These are phyloP conservation scores for Paguma larvata DNA, from an alignment of 2,797 vertebrate species.

Conservation along the genomic window DNA sequence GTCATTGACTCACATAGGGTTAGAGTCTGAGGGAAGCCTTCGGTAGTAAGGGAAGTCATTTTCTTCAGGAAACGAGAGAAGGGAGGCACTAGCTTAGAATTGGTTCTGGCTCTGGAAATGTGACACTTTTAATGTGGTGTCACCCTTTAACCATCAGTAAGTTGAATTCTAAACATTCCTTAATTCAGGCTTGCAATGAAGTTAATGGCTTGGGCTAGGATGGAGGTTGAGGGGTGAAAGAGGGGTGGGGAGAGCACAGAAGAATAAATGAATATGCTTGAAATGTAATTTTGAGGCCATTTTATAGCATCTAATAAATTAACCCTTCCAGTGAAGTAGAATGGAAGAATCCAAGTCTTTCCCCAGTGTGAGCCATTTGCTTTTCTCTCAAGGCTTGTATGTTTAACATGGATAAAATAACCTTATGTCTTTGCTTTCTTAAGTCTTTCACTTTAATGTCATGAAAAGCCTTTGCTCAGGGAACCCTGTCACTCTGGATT, in stretches of 20 bases:
- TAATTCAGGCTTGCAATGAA: not conserved
- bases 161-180: not conserved
- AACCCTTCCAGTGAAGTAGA: not conserved
- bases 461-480: conserved; percentile 35
- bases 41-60: not conserved
- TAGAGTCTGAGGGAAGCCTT: not conserved
- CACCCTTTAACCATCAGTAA: not conserved
- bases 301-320: conserved; percentile 8
- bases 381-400: not conserved
- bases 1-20: not conserved
- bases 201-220: not conserved
- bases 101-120: not conserved
- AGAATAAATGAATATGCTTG: not conserved
- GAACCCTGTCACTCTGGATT: not conserved
- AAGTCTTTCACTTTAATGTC: conserved; percentile 25
- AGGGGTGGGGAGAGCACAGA: not conserved
- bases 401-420: conserved; percentile 44
- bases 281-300: conserved; percentile 26
- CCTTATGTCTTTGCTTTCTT: conserved; percentile 37
- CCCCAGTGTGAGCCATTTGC: not conserved
- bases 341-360: not conserved
- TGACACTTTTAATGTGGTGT: not conserved
- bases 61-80: not conserved
- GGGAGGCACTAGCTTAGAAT: not conserved
- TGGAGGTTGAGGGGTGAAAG: not conserved